phyloP scores from a whole-genome alignment of 2,113 vertebrate species.

The Aphyosemion australe region DNA sequence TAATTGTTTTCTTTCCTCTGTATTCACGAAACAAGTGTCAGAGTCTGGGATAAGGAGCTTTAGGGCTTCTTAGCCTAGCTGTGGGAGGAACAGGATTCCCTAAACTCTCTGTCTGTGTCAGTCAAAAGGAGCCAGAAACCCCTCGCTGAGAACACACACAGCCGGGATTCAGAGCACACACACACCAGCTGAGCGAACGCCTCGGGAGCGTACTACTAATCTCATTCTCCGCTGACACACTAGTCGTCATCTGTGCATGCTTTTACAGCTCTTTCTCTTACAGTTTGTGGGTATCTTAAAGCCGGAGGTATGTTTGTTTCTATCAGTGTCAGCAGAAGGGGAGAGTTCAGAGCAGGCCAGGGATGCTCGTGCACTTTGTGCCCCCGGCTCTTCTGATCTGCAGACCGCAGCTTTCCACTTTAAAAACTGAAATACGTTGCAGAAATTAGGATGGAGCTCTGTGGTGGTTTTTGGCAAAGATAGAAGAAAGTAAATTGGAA shows the following conservation, averaged over 20 bases:
- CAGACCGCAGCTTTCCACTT: constrained; percentile 43
- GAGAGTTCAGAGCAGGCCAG: constrained; percentile 42
- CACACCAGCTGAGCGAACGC: constrained; percentile 45
- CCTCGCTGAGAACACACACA: constrained; percentile 54
- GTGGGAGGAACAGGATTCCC: constrained; percentile 57
- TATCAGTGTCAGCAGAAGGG: constrained; percentile 62
- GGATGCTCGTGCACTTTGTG: constrained; percentile 22
- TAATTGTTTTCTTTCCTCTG: constrained; percentile 40
- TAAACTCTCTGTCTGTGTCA: constrained; percentile 53
- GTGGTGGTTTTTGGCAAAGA: background rate
- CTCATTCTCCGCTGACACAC: constrained; percentile 67
- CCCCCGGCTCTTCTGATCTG: constrained; percentile 53
- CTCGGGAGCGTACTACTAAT: constrained; percentile 62
- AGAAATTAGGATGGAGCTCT: constrained; percentile 1
- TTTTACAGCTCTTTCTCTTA: constrained; percentile 39
- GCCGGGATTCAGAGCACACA: constrained; percentile 18
- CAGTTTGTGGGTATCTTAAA: constrained; percentile 18
- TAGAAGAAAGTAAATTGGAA: background rate
- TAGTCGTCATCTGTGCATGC: constrained; percentile 49
- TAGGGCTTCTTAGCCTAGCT: constrained; percentile 50
- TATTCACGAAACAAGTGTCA: constrained; percentile 49
- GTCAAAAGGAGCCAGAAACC: constrained; percentile 54
- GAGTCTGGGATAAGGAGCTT: constrained; percentile 52
- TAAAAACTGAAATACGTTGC: constrained; percentile 27
- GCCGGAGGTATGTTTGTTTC: constrained; percentile 39